phyloP scores from a whole-genome alignment of 2,797 vertebrate species.

The Chelidonichthys spinosus region DNA sequence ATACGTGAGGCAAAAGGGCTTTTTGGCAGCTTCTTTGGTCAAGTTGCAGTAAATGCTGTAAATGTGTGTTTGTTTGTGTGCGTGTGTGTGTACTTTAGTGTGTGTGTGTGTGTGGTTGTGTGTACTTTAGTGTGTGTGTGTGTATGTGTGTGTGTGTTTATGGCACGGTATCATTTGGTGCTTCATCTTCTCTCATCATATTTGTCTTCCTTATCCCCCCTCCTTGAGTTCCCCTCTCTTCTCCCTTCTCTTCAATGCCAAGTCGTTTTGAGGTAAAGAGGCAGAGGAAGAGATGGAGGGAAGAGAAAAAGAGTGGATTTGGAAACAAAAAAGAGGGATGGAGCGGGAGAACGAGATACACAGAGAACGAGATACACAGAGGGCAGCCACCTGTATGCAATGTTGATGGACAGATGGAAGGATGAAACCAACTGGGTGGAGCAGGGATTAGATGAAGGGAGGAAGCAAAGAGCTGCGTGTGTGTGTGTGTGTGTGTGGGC shows the following conservation, averaged over 20 bases:
- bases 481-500: conserved; percentile 51
- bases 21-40: conserved; percentile 55
- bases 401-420: conserved; percentile 77
- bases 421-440: conserved; percentile 71
- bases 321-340: neutral
- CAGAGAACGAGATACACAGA: conserved; percentile 24
- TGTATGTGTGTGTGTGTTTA: conserved; percentile 38
- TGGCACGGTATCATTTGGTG: neutral
- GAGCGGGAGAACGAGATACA: conserved; percentile 16
- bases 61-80: conserved; percentile 21
- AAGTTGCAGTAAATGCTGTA: conserved; percentile 52
- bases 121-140: conserved; percentile 2
- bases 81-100: conserved; percentile 12
- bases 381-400: conserved; percentile 73
- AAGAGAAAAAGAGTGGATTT: neutral
- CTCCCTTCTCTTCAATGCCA: conserved; percentile 4
- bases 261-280: conserved; percentile 22
- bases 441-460: conserved; percentile 76
- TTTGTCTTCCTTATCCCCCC: conserved; percentile 12
- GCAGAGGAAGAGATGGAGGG: conserved; percentile 16
- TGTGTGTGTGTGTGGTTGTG: conserved; percentile 19
- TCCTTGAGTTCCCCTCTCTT: neutral
- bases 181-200: conserved; percentile 39
- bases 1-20: conserved; percentile 27
- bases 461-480: conserved; percentile 61